Percentiles rank a stretch among this genome's conserved stretches.
These are phyloP conservation scores for Struthidea cinerea DNA, from an alignment of 2,113 vertebrate species.

Conservation along the genomic window DNA sequence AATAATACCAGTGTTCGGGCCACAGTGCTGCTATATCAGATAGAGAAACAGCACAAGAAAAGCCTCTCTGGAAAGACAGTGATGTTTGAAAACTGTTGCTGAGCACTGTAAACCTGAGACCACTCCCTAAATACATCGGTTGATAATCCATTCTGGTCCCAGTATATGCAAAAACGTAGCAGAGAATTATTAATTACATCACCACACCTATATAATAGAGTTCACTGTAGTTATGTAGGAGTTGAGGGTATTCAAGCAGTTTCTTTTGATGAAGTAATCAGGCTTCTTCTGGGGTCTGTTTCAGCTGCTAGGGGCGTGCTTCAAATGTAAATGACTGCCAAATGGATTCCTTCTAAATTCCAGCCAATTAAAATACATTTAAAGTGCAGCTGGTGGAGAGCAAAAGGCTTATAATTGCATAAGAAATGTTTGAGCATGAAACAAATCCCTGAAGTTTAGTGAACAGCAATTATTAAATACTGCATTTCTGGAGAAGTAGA, in stretches of 20 bases:
- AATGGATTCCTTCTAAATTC: conserved; percentile 82
- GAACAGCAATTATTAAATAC: conserved; percentile 1
- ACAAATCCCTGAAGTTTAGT: conserved; percentile 63
- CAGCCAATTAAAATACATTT: conserved; percentile 81
- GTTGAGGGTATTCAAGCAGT: conserved; percentile 63
- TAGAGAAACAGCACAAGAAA: background rate
- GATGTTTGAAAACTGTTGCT: background rate
- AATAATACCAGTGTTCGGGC: background rate
- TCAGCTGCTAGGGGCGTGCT: conserved; percentile 85
- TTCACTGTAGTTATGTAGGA: conserved; percentile 67
- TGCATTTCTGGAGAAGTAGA: conserved; percentile 7
- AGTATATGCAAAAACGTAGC: conserved; percentile 54
- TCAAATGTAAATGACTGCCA: conserved; percentile 84
- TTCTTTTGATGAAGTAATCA: conserved; percentile 79
- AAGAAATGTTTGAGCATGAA: conserved; percentile 60
- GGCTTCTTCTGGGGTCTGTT: conserved; percentile 73
- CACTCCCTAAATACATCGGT: background rate
- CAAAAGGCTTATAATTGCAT: conserved; percentile 47
- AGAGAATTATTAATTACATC: conserved; percentile 68
- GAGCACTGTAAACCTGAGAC: background rate
- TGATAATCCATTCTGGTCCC: background rate
- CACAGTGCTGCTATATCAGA: background rate
- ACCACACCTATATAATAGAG: conserved; percentile 45
- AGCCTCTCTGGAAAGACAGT: background rate
- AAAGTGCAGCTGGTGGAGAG: conserved; percentile 75